A percentile compares a stretch with the other conserved stretches of the same genome.
Evolutionary conservation across 2,113 vertebrate species (phyloP).

Genomic region (Brachypodius melanocephalos): DNA sequence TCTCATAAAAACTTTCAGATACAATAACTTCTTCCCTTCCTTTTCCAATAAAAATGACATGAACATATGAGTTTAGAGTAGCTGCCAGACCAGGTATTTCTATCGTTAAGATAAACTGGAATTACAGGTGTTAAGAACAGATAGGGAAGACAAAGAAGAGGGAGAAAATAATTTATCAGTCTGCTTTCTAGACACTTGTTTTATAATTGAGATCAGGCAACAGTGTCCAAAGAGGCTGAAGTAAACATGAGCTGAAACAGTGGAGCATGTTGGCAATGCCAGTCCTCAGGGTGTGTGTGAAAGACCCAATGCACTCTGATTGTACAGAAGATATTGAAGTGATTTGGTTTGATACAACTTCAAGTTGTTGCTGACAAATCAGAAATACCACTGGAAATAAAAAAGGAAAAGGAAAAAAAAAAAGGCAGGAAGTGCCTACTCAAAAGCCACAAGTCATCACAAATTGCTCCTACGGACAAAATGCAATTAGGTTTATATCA

Average conservation of each 20-base stretch:
- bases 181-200: background rate
- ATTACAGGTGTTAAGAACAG: background rate
- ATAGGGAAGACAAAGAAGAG: background rate
- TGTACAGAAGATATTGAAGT: background rate
- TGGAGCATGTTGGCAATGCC: background rate
- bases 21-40: background rate
- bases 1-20: background rate
- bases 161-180: background rate
- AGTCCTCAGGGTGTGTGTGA: background rate
- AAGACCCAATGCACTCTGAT: background rate
- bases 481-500: background rate
- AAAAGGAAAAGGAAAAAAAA: background rate
- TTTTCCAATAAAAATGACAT: background rate
- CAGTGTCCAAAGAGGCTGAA: background rate
- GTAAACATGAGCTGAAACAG: background rate
- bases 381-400: background rate
- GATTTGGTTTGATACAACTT: background rate
- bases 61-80: fast-evolving
- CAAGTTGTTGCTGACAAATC: background rate
- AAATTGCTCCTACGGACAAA: background rate
- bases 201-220: background rate
- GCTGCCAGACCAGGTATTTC: background rate
- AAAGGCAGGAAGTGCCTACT: background rate
- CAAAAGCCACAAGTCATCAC: background rate
- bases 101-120: background rate